Percentiles rank a stretch among this genome's conserved stretches.
Conservation (phyloP, 2,888 invertebrate genomes). For the Lomographa bimaculata region DNA sequence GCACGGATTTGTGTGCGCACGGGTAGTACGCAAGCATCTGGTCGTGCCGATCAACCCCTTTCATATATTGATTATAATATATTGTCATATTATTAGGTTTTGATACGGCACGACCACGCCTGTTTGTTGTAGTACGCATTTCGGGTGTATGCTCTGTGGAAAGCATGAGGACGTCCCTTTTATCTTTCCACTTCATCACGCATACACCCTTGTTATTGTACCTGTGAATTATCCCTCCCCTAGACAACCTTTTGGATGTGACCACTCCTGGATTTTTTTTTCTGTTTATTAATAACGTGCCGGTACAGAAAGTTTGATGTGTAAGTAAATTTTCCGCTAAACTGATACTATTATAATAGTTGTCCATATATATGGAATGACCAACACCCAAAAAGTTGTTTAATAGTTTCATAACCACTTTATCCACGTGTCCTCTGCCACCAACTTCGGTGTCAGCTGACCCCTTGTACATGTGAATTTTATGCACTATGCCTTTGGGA, state of each 20-base stretch:
- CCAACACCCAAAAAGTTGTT: conserved; percentile 10
- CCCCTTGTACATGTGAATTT: conserved; percentile 17
- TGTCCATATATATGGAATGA: conserved; percentile 25
- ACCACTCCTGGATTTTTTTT: conserved; percentile 18
- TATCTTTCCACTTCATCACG: conserved; percentile 14
- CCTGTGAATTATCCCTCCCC: neutral
- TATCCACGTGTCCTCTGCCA: conserved; percentile 17
- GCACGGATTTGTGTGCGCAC: neutral
- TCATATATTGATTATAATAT: conserved; percentile 12
- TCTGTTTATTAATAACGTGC: conserved; percentile 14
- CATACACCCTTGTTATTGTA: conserved; percentile 8
- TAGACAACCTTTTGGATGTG: neutral
- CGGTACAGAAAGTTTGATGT: conserved; percentile 25
- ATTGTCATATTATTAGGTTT: conserved; percentile 5
- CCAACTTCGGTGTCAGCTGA: conserved; percentile 5
- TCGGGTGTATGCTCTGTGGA: conserved; percentile 8
- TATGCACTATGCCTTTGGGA: neutral
- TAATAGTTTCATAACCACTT: conserved; percentile 20
- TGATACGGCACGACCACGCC: conserved; percentile 1
- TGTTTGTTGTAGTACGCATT: neutral
- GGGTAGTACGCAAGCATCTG: conserved; percentile 13
- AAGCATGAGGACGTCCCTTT: neutral
- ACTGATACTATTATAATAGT: conserved; percentile 18
- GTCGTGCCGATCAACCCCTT: conserved; percentile 7
- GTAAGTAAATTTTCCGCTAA: conserved; percentile 19